Evolutionary conservation across 1,140 invertebrate species (phyloP), one percentile per base, ranked within the genome.

Genomic region (Potamilus streckersoni): DNA sequence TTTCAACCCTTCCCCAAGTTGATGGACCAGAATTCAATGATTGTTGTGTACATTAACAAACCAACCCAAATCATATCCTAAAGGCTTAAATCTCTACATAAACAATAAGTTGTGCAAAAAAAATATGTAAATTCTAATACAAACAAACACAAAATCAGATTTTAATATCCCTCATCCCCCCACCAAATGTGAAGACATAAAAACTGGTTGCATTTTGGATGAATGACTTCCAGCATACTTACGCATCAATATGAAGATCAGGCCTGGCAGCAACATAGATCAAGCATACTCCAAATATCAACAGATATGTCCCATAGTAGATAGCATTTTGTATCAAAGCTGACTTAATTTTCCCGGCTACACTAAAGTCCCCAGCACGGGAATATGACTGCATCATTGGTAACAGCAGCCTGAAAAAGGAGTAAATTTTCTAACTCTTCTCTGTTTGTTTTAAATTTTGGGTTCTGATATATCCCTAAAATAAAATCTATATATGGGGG

Each of bases 331-430:
- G 97, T 67, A 98, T 95, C 38, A 99, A 87, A 11, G 98, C 96
- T 17, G 97, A 97, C 89, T 96, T 97, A 3, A 99, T 90, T 92
- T 99, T 99, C 58, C 97, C 97, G 86, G 94, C 93, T 0, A 98
- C 93, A 5, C 95, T 97, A 86, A 99, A 99, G 86, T 99, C 97
- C 49, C 98, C 98, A 8, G 98, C 96, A 91, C 97, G 97, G 68
- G 96, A 96, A 87, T 99, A 99, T 1, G 97, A 99, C 88, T 99
- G 98, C 97, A 99, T 99, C 87, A 99, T 92, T 2, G 98, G 98
- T 89, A 99, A 93, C 60, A 99, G 93, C 11, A 99, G 89, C 97
- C 95, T 95, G 79, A 59, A 86, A 49, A 56, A 17, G 17, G 49
- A n/a, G 56, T 19, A 61, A 62, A 62, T n/a, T 69, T 11, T 23